Conservation (phyloP, 2,113 vertebrate species). For the Archilochus colubris region DNA sequence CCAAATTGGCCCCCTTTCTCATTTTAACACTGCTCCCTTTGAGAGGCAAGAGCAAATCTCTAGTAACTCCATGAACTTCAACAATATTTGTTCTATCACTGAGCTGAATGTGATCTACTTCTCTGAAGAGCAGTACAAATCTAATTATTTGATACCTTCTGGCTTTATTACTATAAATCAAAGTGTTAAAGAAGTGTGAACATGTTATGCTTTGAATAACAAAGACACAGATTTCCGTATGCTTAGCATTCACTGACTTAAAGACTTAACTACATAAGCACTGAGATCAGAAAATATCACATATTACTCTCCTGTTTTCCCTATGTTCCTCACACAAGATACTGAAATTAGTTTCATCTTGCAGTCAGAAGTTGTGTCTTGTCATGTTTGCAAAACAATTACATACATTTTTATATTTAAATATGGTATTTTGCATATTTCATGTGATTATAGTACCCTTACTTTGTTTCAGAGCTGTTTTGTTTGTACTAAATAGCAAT, state of each 20-base stretch:
- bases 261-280: background rate
- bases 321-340: background rate
- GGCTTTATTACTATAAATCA: constrained; percentile 5
- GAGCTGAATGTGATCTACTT: background rate
- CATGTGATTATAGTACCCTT: background rate
- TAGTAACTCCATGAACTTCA: background rate
- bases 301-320: background rate
- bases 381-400: background rate
- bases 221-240: background rate
- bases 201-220: background rate
- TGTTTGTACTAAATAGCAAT: background rate
- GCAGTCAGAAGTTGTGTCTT: background rate
- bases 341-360: background rate
- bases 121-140: constrained; percentile 1
- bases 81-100: background rate
- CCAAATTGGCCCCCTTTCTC: background rate
- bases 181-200: background rate
- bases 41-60: background rate
- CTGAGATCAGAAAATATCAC: background rate
- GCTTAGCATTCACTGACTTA: background rate
- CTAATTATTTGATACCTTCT: background rate
- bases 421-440: background rate
- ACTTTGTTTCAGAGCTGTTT: background rate
- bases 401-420: background rate
- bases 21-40: background rate